These are phyloP conservation scores for Epsilonema sp. DNA, from an alignment of 2,888 invertebrate species.

Conservation along the genomic window DNA sequence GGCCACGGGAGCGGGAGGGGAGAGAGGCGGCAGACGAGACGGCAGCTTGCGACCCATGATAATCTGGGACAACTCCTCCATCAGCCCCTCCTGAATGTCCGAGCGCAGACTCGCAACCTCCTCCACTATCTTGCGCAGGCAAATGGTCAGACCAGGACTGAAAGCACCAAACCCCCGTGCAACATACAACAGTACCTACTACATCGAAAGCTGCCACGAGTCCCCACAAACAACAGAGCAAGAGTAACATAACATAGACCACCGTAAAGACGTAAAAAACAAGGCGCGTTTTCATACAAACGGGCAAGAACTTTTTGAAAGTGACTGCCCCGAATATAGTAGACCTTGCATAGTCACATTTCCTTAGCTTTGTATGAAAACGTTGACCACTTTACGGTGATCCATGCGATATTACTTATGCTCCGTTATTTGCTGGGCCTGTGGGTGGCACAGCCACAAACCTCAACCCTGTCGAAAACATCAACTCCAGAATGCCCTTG, in stretches of 20 bases:
- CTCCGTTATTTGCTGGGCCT: not conserved
- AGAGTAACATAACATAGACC: too few relatives aligned
- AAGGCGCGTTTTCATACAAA: too few relatives aligned
- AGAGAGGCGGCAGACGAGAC: slow-evolving; percentile 12
- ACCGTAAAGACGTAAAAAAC: too few relatives aligned
- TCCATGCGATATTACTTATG: too few relatives aligned
- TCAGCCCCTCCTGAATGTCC: slow-evolving; percentile 73
- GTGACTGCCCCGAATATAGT: too few relatives aligned
- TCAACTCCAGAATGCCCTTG: slow-evolving; percentile 61
- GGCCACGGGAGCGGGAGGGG: slow-evolving; percentile 28
- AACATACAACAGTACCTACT: too few relatives aligned
- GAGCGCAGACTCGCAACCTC: slow-evolving; percentile 65
- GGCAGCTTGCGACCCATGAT: slow-evolving; percentile 56
- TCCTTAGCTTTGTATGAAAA: not conserved
- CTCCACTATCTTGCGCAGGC: slow-evolving; percentile 66
- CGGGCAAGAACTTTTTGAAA: not conserved
- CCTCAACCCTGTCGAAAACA: slow-evolving; percentile 71
- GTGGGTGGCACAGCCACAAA: too few relatives aligned
- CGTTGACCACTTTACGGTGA: too few relatives aligned
- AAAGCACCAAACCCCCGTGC: too few relatives aligned
- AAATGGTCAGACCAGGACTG: slow-evolving; percentile 64
- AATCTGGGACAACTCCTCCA: slow-evolving; percentile 71
- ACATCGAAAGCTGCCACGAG: too few relatives aligned
- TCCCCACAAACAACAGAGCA: too few relatives aligned
- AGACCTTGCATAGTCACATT: not conserved